A percentile compares a stretch with the other conserved stretches of the same genome.
Evolutionary conservation across 2,888 invertebrate genomes (phyloP).

Genomic region (Lysandra coridon): DNA sequence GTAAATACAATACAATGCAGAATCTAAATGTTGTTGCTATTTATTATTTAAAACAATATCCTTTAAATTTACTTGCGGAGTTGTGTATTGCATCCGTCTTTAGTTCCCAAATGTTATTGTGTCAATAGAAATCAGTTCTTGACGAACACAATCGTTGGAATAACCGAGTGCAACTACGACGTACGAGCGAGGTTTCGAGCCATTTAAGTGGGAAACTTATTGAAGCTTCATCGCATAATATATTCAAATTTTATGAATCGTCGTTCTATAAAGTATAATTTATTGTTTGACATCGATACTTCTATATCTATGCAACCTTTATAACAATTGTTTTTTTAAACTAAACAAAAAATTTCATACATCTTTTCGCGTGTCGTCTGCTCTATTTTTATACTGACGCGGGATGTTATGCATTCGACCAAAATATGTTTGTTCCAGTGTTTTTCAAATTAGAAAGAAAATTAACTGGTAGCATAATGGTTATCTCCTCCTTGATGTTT

Average conservation of each 20-base stretch:
- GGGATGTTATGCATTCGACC: too few species aligned
- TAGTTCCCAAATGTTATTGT: neutral
- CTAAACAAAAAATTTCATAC: too few species aligned
- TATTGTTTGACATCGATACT: too few species aligned
- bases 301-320: too few species aligned
- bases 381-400: too few species aligned
- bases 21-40: neutral
- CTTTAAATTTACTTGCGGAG: neutral
- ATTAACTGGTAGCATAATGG: too few species aligned
- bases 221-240: neutral
- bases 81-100: neutral
- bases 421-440: too few species aligned
- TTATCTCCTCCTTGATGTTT: too few species aligned
- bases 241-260: neutral
- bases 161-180: neutral
- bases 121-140: slow-evolving; percentile 6
- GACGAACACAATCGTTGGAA: neutral
- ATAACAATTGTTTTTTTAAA: too few species aligned
- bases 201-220: neutral
- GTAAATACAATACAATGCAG: too few species aligned
- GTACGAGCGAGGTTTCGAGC: neutral
- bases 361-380: too few species aligned
- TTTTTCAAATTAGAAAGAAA: too few species aligned
- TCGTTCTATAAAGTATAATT: neutral
- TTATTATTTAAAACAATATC: neutral